phyloP scores from a whole-genome alignment of 2,113 vertebrate species.

The Lipophrys pholis region DNA sequence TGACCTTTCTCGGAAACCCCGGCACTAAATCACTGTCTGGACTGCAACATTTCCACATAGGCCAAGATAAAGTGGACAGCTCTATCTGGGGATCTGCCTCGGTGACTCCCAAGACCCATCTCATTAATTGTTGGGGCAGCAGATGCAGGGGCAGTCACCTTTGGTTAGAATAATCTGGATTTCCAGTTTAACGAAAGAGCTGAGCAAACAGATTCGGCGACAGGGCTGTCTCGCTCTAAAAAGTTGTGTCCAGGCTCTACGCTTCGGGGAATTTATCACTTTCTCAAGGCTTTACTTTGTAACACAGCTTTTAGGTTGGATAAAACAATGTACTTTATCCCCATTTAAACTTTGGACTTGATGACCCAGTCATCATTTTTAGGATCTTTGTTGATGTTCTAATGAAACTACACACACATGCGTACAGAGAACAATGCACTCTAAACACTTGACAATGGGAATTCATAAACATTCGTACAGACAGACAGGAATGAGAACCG shows the following conservation, averaged over 20 bases:
- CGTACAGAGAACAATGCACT: too few species aligned
- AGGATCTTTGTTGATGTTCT: too few species aligned
- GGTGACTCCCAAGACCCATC: constrained; percentile 75
- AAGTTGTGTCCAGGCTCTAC: constrained; percentile 24
- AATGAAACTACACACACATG: too few species aligned
- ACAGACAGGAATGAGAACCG: too few species aligned
- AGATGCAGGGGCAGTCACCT: constrained; percentile 78
- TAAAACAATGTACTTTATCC: background rate
- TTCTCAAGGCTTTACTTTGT: background rate
- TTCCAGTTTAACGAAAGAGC: constrained; percentile 64
- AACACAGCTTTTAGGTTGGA: background rate
- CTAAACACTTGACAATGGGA: too few species aligned
- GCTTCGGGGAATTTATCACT: constrained; percentile 16
- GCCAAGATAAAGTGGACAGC: constrained; percentile 81
- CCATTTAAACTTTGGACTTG: too few species aligned
- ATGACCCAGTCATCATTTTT: too few species aligned
- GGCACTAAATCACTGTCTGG: constrained; percentile 82
- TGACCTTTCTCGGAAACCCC: constrained; percentile 78
- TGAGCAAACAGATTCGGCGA: constrained; percentile 55
- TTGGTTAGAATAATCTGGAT: constrained; percentile 76
- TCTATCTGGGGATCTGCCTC: constrained; percentile 81
- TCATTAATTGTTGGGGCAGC: constrained; percentile 80
- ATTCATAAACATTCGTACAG: too few species aligned
- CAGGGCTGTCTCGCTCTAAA: constrained; percentile 24
- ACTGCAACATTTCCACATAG: constrained; percentile 66